These are phyloP conservation scores for Junco hyemalis DNA, from an alignment of 2,113 vertebrate genomes.

Conservation along the genomic window DNA sequence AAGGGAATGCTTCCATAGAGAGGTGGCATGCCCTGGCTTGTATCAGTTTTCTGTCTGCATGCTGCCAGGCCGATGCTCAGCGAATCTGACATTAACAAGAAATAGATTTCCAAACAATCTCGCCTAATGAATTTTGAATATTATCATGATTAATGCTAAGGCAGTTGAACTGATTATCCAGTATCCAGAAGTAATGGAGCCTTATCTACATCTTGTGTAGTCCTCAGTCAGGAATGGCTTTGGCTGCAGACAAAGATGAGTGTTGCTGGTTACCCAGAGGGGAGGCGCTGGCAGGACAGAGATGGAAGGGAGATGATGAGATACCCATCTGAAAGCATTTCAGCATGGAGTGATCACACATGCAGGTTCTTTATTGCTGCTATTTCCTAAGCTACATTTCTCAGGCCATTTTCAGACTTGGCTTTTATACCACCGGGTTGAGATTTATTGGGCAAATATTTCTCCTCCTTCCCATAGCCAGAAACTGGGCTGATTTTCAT, in stretches of 20 bases:
- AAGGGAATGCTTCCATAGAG: not conserved
- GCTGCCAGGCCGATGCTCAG: not conserved
- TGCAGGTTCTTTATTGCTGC: constrained; percentile 9
- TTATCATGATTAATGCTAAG: constrained; percentile 59
- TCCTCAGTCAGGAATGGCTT: not conserved
- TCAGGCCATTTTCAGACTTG: constrained; percentile 14
- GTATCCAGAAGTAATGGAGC: constrained; percentile 24
- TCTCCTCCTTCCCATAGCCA: not conserved
- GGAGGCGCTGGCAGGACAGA: not conserved
- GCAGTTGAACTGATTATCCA: constrained; percentile 36
- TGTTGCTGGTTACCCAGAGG: not conserved
- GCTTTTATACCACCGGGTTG: not conserved
- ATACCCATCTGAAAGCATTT: constrained; percentile 10
- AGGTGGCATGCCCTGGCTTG: not conserved
- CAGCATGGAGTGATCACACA: not conserved
- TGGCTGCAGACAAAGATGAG: not conserved
- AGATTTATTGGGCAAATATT: constrained; percentile 12
- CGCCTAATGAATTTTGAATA: constrained; percentile 76
- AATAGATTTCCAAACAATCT: constrained; percentile 77
- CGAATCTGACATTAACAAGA: constrained; percentile 71
- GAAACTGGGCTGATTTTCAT: constrained; percentile 1
- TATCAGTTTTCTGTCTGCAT: not conserved
- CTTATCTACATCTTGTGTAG: constrained; percentile 9
- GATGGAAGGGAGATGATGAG: not conserved
- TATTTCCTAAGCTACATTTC: constrained; percentile 6